These are phyloP conservation scores for Fregata magnificens DNA, from an alignment of 2,113 vertebrate genomes.

Conservation along the genomic window DNA sequence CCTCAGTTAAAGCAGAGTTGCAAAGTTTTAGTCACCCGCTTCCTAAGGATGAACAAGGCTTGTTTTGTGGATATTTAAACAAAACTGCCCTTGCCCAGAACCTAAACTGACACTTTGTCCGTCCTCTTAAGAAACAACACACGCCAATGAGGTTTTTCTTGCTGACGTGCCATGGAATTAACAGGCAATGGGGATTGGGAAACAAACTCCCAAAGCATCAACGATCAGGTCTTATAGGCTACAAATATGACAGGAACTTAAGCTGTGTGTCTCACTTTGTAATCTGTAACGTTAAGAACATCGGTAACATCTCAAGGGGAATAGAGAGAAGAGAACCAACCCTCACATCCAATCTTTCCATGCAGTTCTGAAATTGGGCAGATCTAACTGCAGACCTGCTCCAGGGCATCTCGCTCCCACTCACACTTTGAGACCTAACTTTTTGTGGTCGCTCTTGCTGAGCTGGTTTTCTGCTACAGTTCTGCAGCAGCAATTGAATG, in stretches of 20 bases:
- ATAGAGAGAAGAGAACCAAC: not conserved
- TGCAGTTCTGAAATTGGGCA: not conserved
- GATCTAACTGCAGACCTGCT: not conserved
- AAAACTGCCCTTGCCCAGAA: not conserved
- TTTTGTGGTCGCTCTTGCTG: too few species aligned
- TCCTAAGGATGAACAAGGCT: not conserved
- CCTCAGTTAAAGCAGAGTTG: not conserved
- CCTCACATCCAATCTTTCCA: not conserved
- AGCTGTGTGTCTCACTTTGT: not conserved
- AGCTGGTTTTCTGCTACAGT: not conserved
- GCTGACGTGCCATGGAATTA: not conserved
- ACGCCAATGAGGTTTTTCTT: not conserved
- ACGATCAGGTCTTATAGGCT: accelerated
- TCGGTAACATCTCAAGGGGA: not conserved
- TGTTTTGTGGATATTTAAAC: not conserved
- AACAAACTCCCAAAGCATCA: not conserved
- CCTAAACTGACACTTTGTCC: not conserved
- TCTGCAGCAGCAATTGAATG: not conserved
- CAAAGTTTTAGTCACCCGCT: not conserved
- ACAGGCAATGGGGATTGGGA: not conserved
- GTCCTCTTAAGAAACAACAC: not conserved
- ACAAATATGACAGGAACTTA: not conserved
- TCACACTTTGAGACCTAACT: not conserved
- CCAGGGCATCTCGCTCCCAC: not conserved
- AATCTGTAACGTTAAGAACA: not conserved